Evolutionary conservation across 1,140 invertebrate species (phyloP), one percentile per base, ranked within the genome.

Genomic region (Drosophila pseudoobscura): DNA sequence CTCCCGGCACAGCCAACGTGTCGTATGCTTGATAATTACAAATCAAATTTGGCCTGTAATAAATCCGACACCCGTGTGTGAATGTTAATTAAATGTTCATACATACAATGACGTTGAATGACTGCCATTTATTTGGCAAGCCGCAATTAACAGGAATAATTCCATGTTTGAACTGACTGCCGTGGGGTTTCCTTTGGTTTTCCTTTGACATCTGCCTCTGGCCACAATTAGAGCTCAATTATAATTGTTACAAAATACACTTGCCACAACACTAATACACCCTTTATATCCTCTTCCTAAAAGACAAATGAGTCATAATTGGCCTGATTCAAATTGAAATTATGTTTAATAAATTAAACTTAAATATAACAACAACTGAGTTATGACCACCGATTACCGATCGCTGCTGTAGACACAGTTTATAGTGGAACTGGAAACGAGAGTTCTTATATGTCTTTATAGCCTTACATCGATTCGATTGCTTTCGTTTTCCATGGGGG

Each of bases 71-170:
- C 26, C 31, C 17, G 6, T 43, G 15, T 44, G 51, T 3, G 5
- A 26, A 26, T 57, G 63, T 50, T 57, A 29, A 69, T 70, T 69
- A 57, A 70, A 57, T 57, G 35, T 3, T 6, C 35, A 24, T 35
- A 57, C 66, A 69, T 57, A 49, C 45, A 70, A 29, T 69, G 35
- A 17, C 51, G 26, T 69, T 69, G 35, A 55, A 57, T 69, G 44
- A 22, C 35, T 24, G 49, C 3, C 31, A 15, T 49, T 56, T 55
- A 35, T 9, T 43, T 17, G 24, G 31, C 9, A 49, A 39, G 15
- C 46, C 35, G 5, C 6, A 43, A 39, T 9, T 3, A 3, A 9
- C 8, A 31, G 6, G 29, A 29, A 29, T 29, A 29, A 9, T 9
- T 9, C 31, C 2, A 31, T 31, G 31, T 9, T 9, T 9, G 0